A percentile compares a stretch with the other conserved stretches of the same genome.
phyloP scores from a whole-genome alignment of 2,888 invertebrate genomes.

The Sinhomidia bicolor region DNA sequence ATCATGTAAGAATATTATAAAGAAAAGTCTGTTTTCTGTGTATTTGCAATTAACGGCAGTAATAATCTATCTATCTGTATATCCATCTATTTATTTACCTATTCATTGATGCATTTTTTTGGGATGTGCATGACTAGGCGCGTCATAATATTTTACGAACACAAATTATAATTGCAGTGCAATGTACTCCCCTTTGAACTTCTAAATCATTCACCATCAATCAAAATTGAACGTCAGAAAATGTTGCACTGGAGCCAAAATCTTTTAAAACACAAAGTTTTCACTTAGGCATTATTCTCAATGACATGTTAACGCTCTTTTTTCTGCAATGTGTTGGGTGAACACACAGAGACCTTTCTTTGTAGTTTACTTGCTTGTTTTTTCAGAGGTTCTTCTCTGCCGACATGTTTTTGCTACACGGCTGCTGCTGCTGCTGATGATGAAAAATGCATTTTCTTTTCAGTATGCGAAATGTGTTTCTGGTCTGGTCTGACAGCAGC shows the following conservation, averaged over 20 bases:
- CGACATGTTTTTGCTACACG: not conserved
- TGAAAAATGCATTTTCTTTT: slow-evolving; percentile 14
- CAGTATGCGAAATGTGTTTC: not conserved
- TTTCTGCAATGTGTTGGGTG: not conserved
- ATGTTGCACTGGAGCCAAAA: slow-evolving; percentile 11
- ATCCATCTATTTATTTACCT: too few relatives aligned
- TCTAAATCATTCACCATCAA: slow-evolving; percentile 18
- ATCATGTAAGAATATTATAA: too few relatives aligned
- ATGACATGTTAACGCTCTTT: not conserved
- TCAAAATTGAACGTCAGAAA: not conserved
- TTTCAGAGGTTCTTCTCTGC: not conserved
- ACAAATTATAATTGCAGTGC: not conserved
- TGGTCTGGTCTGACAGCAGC: not conserved
- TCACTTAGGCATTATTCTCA: not conserved
- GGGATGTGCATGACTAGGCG: too few relatives aligned
- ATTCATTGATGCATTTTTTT: too few relatives aligned
- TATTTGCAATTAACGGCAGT: too few relatives aligned
- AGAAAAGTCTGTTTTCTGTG: not conserved
- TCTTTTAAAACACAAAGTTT: not conserved
- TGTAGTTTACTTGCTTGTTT: not conserved
- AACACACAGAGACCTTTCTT: not conserved
- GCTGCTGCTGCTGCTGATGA: not conserved
- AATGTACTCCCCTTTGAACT: slow-evolving; percentile 1
- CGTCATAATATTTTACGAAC: too few relatives aligned
- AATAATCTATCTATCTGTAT: too few relatives aligned